These are phyloP conservation scores for Avahi laniger DNA, from an alignment of 2,797 vertebrate species.

Conservation along the genomic window DNA sequence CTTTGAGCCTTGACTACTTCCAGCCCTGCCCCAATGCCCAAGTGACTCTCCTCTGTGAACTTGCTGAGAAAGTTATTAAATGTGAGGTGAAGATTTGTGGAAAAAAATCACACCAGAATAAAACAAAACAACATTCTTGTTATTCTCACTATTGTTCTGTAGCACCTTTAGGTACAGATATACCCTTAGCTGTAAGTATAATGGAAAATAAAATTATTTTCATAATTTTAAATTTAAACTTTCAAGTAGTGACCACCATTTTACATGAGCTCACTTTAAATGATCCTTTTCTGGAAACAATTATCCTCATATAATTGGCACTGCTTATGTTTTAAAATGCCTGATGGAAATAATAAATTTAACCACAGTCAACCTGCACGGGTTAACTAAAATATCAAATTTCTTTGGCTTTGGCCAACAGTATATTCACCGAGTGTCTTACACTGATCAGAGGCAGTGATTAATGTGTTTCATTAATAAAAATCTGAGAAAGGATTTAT, in stretches of 20 bases:
- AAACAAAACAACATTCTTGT: background rate
- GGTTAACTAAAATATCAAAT: constrained; percentile 44
- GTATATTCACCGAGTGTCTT: background rate
- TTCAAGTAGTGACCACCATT: background rate
- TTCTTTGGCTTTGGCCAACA: constrained; percentile 19
- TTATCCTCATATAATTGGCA: background rate
- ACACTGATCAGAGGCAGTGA: background rate
- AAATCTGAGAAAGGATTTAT: constrained; percentile 41
- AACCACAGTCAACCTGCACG: background rate
- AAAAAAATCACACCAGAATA: background rate
- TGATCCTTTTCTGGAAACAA: constrained; percentile 32
- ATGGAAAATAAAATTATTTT: constrained; percentile 18
- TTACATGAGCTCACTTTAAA: background rate
- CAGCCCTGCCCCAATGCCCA: rapidly evolving
- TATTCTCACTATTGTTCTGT: background rate
- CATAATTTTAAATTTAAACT: background rate
- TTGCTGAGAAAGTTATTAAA: background rate
- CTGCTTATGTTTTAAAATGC: constrained; percentile 45
- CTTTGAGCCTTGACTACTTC: background rate
- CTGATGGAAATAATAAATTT: constrained; percentile 55
- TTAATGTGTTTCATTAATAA: constrained; percentile 10
- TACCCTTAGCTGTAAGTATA: background rate
- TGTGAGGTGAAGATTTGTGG: background rate
- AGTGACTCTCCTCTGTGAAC: background rate
- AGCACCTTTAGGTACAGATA: background rate